Evolutionary conservation across 2,797 vertebrate species (phyloP).

Genomic region (Mus caroli): DNA sequence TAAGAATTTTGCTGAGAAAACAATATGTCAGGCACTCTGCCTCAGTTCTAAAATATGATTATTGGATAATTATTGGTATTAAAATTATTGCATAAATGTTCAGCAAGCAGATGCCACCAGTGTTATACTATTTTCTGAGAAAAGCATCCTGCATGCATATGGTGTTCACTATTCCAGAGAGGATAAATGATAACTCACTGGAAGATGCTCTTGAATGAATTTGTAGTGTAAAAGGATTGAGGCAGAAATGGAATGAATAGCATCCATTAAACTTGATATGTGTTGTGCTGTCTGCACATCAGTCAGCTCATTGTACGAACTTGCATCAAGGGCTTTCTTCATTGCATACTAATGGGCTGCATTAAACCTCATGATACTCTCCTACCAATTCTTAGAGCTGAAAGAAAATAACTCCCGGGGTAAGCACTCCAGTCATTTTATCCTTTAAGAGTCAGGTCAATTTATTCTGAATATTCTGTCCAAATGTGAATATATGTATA

Average conservation of each 20-base stretch:
- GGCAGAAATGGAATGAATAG: conserved; percentile 73
- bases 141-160: conserved; percentile 55
- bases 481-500: conserved; percentile 49
- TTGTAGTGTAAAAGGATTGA: conserved; percentile 67
- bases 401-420: conserved; percentile 55
- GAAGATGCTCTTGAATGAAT: conserved; percentile 74
- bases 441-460: conserved; percentile 54
- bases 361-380: conserved; percentile 74
- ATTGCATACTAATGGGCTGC: conserved; percentile 67
- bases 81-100: conserved; percentile 52
- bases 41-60: conserved; percentile 36
- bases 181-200: conserved; percentile 71
- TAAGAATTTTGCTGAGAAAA: conserved; percentile 48
- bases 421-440: conserved; percentile 67
- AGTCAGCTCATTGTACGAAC: conserved; percentile 74
- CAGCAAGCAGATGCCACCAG: conserved; percentile 32
- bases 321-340: conserved; percentile 30
- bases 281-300: conserved; percentile 62
- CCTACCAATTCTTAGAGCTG: conserved; percentile 57
- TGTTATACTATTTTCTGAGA: conserved; percentile 68
- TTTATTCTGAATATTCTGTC: conserved; percentile 66
- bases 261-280: conserved; percentile 67
- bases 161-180: conserved; percentile 48
- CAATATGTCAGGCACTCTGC: not conserved
- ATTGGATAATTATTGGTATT: conserved; percentile 53